Base-by-base conservation (phyloP, 2,888 invertebrate genomes). In the Cosmopolites sordidus region DNA sequence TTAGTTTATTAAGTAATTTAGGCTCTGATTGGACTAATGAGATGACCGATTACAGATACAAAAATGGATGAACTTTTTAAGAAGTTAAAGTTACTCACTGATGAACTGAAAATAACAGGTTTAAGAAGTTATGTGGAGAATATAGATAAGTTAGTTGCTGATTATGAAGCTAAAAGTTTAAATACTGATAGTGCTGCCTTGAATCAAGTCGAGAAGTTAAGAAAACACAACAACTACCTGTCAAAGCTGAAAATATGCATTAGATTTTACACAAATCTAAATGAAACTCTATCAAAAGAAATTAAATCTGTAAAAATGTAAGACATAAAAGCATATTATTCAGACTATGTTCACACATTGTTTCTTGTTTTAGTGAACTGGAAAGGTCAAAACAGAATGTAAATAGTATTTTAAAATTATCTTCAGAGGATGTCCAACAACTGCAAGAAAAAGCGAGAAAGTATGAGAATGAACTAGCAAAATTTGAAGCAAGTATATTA, bases 391-490 rank as follows among this genome's bases (percentile, higher is more conserved):
- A 18, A 22, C 29, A 45, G 39, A 45, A 30, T 18, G 40, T 51
- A 1, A 45, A 45, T 22, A 43, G 38, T 29, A 18, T 45, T 17
- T 53, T 60, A 40, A 60, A 51, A 53, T 44, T 59, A 22, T 50
- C 52, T 39, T 39, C 38, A 22, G 45, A 58, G 37, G 59, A 60
- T 48, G 45, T 61, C 8, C 58, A 55, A 18, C 59, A 63, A 41
- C 43, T 69, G 18, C 62, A 68, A 58, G 60, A 63, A 33, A 68
- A 68, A 61, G 63, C 68, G n/a, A 63, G 62, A 43, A 59, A 64
- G 46, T 70, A 70, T 56, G 67, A 68, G 59, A 62, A 66, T 44
- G 68, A 68, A 56, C 48, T 70, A 29, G 27, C 54, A 18, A 70
- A 69, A 59, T 64, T 68, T 56, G 69, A 70, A 63, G 70, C 69